A percentile compares a stretch with the other conserved stretches of the same genome.
These are phyloP conservation scores for Thymelicus lineola DNA, from an alignment of 2,888 invertebrate genomes.

Conservation along the genomic window DNA sequence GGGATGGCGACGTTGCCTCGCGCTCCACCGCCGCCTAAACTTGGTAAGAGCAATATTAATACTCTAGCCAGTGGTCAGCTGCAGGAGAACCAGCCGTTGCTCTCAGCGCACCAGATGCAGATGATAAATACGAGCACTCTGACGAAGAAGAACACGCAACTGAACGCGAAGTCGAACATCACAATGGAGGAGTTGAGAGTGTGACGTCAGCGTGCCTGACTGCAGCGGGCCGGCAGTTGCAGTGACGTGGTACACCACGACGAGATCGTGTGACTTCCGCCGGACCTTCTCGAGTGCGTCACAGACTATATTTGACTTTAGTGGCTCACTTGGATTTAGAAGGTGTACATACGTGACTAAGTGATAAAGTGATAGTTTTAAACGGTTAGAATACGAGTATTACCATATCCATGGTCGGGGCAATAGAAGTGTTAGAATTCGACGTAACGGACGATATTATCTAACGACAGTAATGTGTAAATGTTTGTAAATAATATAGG, in stretches of 20 bases:
- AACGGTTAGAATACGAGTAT: slow-evolving; percentile 41
- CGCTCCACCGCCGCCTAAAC: slow-evolving; percentile 91
- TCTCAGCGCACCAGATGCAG: slow-evolving; percentile 91
- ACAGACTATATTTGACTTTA: slow-evolving; percentile 72
- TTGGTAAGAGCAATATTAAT: slow-evolving; percentile 86
- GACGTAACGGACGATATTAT: slow-evolving; percentile 50
- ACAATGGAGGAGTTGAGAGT: slow-evolving; percentile 93
- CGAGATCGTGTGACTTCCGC: slow-evolving; percentile 83
- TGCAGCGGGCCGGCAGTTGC: slow-evolving; percentile 84
- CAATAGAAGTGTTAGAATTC: slow-evolving; percentile 41
- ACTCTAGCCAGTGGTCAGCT: slow-evolving; percentile 85
- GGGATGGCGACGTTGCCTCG: slow-evolving; percentile 87
- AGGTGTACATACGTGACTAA: slow-evolving; percentile 46
- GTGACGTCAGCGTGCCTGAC: slow-evolving; percentile 89
- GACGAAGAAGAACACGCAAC: slow-evolving; percentile 90
- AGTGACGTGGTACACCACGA: slow-evolving; percentile 80
- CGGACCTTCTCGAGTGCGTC: slow-evolving; percentile 81
- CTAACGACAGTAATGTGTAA: slow-evolving; percentile 52
- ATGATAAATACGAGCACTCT: slow-evolving; percentile 91
- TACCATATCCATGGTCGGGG: slow-evolving; percentile 44
- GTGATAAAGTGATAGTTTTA: slow-evolving; percentile 35
- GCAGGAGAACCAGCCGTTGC: slow-evolving; percentile 88
- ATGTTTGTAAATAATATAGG: slow-evolving; percentile 56
- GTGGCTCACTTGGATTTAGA: slow-evolving; percentile 42
- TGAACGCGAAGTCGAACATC: slow-evolving; percentile 85